phyloP scores from a whole-genome alignment of 2,888 invertebrate species.

The Ophonus ardosiacus region DNA sequence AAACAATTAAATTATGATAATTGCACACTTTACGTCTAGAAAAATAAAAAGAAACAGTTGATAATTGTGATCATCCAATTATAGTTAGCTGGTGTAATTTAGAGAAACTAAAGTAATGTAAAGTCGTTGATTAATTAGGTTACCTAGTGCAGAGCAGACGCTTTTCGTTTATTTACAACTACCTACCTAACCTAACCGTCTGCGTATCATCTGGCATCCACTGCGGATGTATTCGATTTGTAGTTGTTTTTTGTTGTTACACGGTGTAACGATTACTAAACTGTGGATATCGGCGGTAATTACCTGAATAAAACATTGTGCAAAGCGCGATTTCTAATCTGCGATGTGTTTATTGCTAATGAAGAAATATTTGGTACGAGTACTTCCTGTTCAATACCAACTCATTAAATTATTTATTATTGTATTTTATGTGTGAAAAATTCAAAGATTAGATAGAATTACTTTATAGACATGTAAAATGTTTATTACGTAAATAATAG shows the following conservation, averaged over 20 bases:
- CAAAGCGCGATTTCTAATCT: slow-evolving; percentile 44
- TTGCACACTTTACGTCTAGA: no score
- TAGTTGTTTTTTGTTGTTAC: slow-evolving; percentile 32
- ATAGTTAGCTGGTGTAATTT: neutral
- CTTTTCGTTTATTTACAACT: slow-evolving; percentile 45
- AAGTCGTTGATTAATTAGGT: slow-evolving; percentile 20
- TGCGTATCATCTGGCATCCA: slow-evolving; percentile 29
- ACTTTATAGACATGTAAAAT: neutral
- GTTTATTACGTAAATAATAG: neutral
- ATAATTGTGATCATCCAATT: neutral
- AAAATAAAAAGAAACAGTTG: neutral
- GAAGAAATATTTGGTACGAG: slow-evolving; percentile 25
- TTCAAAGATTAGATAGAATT: neutral
- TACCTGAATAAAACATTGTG: slow-evolving; percentile 5
- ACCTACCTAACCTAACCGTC: neutral
- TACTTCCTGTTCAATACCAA: neutral
- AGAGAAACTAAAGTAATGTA: slow-evolving; percentile 18
- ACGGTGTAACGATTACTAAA: slow-evolving; percentile 44
- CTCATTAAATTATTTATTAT: neutral
- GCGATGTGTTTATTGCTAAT: slow-evolving; percentile 9
- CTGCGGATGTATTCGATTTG: slow-evolving; percentile 14
- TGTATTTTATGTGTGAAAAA: neutral
- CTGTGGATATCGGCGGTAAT: slow-evolving; percentile 33
- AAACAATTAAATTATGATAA: no score
- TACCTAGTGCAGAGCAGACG: neutral